Evolutionary conservation across 2,113 vertebrate genomes (phyloP).

Genomic region (Oreochromis niloticus): DNA sequence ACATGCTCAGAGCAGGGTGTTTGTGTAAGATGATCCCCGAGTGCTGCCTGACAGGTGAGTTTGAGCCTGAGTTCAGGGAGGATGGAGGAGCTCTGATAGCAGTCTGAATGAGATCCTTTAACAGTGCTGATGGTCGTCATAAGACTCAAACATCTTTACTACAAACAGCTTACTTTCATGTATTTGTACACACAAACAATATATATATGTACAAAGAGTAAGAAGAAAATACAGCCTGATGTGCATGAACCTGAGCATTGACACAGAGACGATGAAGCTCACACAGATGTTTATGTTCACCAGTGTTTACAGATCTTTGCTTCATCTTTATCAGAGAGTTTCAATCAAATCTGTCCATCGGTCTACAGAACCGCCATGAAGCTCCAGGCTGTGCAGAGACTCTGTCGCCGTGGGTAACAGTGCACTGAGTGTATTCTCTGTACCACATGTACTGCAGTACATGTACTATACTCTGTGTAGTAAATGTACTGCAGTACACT

Average conservation of each 20-base stretch:
- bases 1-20: not conserved
- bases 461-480: not conserved
- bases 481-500: not conserved
- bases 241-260: not conserved
- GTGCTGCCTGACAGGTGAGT: not conserved
- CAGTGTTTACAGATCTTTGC: not conserved
- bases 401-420: conserved; percentile 73
- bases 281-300: not conserved
- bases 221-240: not conserved
- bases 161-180: not conserved
- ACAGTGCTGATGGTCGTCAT: not conserved
- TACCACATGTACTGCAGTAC: not conserved
- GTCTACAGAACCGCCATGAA: conserved; percentile 80
- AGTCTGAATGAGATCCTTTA: not conserved
- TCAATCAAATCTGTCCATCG: conserved; percentile 63
- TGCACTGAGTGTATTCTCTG: not conserved
- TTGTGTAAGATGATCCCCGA: not conserved
- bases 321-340: conserved; percentile 45
- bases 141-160: not conserved
- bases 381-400: conserved; percentile 76
- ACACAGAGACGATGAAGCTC: not conserved
- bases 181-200: not conserved
- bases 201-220: not conserved
- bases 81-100: not conserved
- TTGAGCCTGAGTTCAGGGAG: not conserved